Percentiles rank a stretch among this genome's conserved stretches.
Conservation (phyloP, 2,888 invertebrate species). For the Meliscaeva auricollis region DNA sequence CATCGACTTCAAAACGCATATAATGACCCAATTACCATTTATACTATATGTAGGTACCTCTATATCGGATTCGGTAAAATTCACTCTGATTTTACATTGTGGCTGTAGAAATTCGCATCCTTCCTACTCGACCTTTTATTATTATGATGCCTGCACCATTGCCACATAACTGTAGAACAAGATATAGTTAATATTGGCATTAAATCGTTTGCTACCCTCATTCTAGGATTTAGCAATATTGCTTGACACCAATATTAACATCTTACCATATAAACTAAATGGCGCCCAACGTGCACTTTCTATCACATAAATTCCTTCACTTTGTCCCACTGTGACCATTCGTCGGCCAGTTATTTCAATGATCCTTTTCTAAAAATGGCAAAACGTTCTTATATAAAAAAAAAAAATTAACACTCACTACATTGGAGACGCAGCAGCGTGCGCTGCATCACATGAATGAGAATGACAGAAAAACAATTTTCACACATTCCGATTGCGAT, state of each 20-base stretch:
- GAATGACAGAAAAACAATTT: conserved; percentile 45
- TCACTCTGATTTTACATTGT: conserved; percentile 54
- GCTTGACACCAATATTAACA: no score
- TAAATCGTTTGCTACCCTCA: no score
- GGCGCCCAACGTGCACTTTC: no score
- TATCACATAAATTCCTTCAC: no score
- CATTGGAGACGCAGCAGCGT: no score
- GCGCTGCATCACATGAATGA: background rate
- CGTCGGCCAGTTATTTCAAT: background rate
- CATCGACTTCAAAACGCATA: conserved; percentile 58
- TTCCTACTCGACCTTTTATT: background rate
- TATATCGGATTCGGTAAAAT: conserved; percentile 11
- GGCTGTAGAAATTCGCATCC: background rate
- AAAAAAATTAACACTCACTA: background rate
- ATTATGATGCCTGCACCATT: background rate
- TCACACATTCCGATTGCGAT: conserved; percentile 56
- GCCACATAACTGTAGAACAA: background rate
- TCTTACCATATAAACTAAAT: no score
- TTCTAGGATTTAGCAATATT: no score
- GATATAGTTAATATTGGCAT: background rate
- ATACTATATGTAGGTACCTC: background rate
- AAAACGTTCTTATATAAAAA: background rate
- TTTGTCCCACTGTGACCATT: background rate
- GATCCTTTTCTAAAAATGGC: background rate
- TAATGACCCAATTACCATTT: conserved; percentile 61